Evolutionary conservation across 2,888 invertebrate species (phyloP), one percentile per base, ranked within the genome.

Genomic region (Acleris cristana): DNA sequence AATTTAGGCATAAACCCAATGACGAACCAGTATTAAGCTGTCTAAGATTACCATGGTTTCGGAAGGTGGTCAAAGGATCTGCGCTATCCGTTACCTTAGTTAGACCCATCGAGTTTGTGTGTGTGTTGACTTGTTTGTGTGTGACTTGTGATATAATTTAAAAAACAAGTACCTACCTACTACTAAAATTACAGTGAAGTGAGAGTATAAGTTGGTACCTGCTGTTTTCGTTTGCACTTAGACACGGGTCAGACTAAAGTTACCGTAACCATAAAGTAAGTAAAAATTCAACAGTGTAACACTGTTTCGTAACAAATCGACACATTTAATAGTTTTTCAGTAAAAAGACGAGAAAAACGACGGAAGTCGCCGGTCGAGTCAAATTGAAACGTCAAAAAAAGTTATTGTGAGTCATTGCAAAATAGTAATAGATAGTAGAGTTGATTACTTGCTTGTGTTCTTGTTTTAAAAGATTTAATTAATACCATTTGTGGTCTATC

Each of bases 301-400:
- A 45, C 57, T 62, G 57, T 67, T 67, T 67, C 66, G 62, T 62
- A 67, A 67, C 51, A 48, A 57, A 66, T 62, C 61, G 58, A n/a
- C 26, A 52, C 56, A 30, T 44, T 60, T 57, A 61, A 67, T 53
- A 53, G 62, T 67, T 53, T 67, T 66, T 67, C 57, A 44, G 23
- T 45, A 14, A 56, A 40, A 67, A 57, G 48, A 51, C 23, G 53
- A 52, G 57, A 63, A 54, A 57, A 49, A 48, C 62, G 53, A 19
- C 52, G 21, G 58, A 57, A 49, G 51, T 57, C 63, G 21, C 26
- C 48, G 16, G 45, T 48, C 40, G 62, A 53, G 26, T 54, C 67
- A 62, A 67, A 67, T 67, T 23, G 52, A 53, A 53, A 53, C 34
- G 26, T 48, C 21, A 34, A 57, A 67, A 67, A 62, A 63, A 48